These are phyloP conservation scores for Patella pellucida DNA, from an alignment of 2,888 invertebrate species.

Conservation along the genomic window DNA sequence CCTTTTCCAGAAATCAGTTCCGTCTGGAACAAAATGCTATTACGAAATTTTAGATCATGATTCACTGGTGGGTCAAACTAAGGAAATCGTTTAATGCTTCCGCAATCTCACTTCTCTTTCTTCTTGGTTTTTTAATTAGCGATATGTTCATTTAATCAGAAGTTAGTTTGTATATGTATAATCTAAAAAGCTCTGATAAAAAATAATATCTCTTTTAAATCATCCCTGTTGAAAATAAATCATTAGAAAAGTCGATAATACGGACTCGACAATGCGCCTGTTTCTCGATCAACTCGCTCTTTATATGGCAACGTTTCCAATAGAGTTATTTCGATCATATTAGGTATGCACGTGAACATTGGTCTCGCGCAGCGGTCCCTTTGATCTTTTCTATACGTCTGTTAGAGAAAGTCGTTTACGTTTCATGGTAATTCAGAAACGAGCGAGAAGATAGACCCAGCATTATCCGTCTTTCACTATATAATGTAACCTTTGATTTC, in stretches of 20 bases:
- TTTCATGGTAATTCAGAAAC: conserved; percentile 10
- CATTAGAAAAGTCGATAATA: background rate
- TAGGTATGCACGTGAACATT: conserved; percentile 7
- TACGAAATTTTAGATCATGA: too few relatives aligned
- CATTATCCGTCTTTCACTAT: conserved; percentile 3
- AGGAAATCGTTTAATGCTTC: too few relatives aligned
- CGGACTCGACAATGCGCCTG: conserved; percentile 1
- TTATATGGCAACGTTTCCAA: conserved; percentile 7
- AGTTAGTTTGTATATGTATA: too few relatives aligned
- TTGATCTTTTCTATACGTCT: conserved; percentile 10
- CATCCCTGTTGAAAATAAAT: too few relatives aligned
- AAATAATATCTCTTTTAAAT: too few relatives aligned
- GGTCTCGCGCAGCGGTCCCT: conserved; percentile 3
- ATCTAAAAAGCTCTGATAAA: too few relatives aligned
- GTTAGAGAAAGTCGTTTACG: conserved; percentile 10
- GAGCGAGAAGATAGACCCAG: conserved; percentile 7
- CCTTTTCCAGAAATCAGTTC: too few relatives aligned
- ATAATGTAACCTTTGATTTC: conserved; percentile 2
- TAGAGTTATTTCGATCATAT: conserved; percentile 10
- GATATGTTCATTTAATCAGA: too few relatives aligned
- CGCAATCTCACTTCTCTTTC: too few relatives aligned
- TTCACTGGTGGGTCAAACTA: too few relatives aligned
- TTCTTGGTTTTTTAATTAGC: too few relatives aligned
- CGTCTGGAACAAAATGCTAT: too few relatives aligned
- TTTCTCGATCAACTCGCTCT: conserved; percentile 1